Conservation (phyloP, 2,113 vertebrate genomes). For the Bos javanicus region DNA sequence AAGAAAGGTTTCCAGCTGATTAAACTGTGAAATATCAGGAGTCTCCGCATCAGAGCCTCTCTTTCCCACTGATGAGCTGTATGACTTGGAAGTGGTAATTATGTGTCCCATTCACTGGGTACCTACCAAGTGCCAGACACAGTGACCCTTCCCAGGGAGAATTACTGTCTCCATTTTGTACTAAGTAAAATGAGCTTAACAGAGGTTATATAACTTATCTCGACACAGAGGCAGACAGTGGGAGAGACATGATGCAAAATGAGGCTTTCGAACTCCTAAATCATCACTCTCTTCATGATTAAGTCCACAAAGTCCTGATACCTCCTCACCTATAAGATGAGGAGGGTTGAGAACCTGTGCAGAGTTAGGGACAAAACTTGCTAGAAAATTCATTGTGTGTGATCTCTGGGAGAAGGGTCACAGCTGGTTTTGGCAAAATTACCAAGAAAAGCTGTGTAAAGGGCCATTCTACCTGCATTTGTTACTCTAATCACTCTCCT, state of each 20-base stretch:
- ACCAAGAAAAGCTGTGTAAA: background rate
- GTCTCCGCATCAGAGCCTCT: background rate
- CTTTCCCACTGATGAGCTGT: background rate
- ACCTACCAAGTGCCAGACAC: background rate
- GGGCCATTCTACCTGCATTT: background rate
- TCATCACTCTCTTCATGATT: background rate
- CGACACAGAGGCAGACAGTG: background rate
- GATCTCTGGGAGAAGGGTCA: background rate
- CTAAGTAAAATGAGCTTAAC: background rate
- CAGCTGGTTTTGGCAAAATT: background rate
- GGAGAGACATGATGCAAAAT: background rate
- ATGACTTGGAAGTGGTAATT: background rate
- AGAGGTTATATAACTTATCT: background rate
- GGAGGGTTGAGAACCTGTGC: background rate
- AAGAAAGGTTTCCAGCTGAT: background rate
- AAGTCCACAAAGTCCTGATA: background rate
- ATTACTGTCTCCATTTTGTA: background rate
- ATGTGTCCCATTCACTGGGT: background rate
- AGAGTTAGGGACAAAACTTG: background rate
- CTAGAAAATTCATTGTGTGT: background rate
- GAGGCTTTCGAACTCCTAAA: background rate
- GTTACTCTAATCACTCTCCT: background rate
- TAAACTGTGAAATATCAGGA: background rate
- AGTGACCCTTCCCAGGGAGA: background rate
- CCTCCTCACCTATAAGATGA: background rate